phyloP scores from a whole-genome alignment of 2,113 vertebrate species.

The Lota lota region DNA sequence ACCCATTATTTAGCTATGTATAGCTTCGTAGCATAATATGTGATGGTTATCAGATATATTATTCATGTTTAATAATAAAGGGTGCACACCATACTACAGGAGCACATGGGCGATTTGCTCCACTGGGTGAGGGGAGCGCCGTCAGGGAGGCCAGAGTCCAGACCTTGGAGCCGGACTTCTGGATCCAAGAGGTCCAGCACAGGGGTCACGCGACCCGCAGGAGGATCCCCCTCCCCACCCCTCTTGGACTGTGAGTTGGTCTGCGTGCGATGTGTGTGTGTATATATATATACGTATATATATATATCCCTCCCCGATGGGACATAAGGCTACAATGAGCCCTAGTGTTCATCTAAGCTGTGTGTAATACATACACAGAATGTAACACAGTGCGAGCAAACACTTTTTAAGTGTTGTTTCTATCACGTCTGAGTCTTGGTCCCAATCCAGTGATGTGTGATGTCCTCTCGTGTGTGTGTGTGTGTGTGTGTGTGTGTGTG shows the following conservation, averaged over 20 bases:
- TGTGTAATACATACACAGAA: not conserved
- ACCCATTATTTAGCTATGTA: too few relatives aligned
- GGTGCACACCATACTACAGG: conserved; percentile 65
- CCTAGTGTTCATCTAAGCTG: too few relatives aligned
- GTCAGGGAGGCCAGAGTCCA: conserved; percentile 87
- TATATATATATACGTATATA: too few relatives aligned
- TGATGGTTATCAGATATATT: not conserved
- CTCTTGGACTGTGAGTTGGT: conserved; percentile 78
- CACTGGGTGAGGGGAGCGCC: conserved; percentile 50
- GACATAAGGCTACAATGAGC: too few relatives aligned
- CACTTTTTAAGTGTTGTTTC: not conserved
- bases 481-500: conserved; percentile 26
- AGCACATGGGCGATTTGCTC: conserved; percentile 84
- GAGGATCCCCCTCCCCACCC: conserved; percentile 67
- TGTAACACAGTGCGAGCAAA: conserved; percentile 18
- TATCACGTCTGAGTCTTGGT: conserved; percentile 21
- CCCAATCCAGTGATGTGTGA: conserved; percentile 10
- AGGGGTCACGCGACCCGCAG: conserved; percentile 84
- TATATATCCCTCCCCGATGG: too few relatives aligned
- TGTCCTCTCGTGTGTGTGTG: not conserved
- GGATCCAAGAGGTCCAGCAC: conserved; percentile 84
- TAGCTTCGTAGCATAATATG: too few relatives aligned
- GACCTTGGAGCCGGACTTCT: conserved; percentile 82
- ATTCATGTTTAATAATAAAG: not conserved
- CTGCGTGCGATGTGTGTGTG: too few relatives aligned